Base-by-base conservation (phyloP, 2,888 invertebrate genomes). In the Cephus runcator region DNA sequence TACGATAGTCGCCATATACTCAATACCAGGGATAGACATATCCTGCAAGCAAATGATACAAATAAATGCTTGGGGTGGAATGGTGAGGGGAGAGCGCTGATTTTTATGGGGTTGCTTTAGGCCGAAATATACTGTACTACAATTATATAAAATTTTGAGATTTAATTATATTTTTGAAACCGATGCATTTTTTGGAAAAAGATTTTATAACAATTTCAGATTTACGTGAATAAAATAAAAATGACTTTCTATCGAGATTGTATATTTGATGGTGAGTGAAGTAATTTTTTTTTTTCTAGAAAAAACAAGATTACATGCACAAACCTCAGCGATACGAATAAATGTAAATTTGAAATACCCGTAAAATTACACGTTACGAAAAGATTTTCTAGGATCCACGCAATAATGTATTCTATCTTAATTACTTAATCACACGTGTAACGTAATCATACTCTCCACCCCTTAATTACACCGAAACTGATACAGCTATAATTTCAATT, bases 401-500 rank as follows among this genome's bases (percentile, higher is more conserved):
- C 1, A 23, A 69, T 69, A 56, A 76, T 78, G 73, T 75, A 78
- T 78, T 76, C 30, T 30, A 36, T 36, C 75, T 83, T 83, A 85
- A 85, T 87, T 85, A 80, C 82, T 83, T 77, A 79, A 83, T 81
- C 78, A 69, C 73, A 35, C 75, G 23, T 76, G 80, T 80, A 83
- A 81, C 75, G 79, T 79, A 84, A 86, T 85, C 86, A 78, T 79
- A 75, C 56, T 80, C 81, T 77, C 74, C 78, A 9, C 79, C 80
- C 77, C 82, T 86, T 83, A 85, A 85, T 85, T 85, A 82, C 75
- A 23, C 77, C 75, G 82, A 87, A 85, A 82, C 80, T 79, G 84
- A 86, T 86, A 85, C 79, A 80, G 79, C 79, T 83, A 84, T 86
- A 84, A 85, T 85, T 86, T 80, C 81, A 86, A 86, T 86, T 86